These are phyloP conservation scores for Epinotia bilunana DNA, from an alignment of 2,888 invertebrate species.

Conservation along the genomic window DNA sequence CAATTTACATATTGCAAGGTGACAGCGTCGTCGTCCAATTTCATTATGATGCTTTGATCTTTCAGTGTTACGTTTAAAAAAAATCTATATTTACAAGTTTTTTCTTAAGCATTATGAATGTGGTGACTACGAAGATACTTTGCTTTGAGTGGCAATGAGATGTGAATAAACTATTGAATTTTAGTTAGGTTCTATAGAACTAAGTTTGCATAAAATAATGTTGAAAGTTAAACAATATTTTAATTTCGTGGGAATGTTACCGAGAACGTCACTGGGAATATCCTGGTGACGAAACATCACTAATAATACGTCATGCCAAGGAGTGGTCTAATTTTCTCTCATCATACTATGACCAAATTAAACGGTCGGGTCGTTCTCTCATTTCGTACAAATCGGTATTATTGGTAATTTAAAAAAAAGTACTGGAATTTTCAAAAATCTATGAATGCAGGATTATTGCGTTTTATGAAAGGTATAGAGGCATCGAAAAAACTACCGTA, in stretches of 20 bases:
- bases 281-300: not conserved
- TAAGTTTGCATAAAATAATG: not conserved
- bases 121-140: not conserved
- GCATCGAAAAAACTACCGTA: too few relatives aligned
- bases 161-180: not conserved
- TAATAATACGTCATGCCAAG: not conserved
- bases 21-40: slow-evolving; percentile 48
- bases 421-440: too few relatives aligned
- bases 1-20: slow-evolving; percentile 71
- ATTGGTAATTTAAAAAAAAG: too few relatives aligned
- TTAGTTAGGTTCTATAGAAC: not conserved
- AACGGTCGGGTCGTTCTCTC: too few relatives aligned
- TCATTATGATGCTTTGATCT: slow-evolving; percentile 35
- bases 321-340: not conserved
- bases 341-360: not conserved
- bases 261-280: too few relatives aligned
- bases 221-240: not conserved
- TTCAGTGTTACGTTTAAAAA: slow-evolving; percentile 48
- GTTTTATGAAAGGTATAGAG: too few relatives aligned
- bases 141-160: not conserved
- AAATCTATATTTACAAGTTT: slow-evolving; percentile 58
- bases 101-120: slow-evolving; percentile 9
- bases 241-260: too few relatives aligned
- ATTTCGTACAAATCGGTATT: too few relatives aligned
- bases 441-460: too few relatives aligned